A percentile compares a stretch with the other conserved stretches of the same genome.
Conservation (phyloP, 2,888 invertebrate species). For the Drosophila robusta region DNA sequence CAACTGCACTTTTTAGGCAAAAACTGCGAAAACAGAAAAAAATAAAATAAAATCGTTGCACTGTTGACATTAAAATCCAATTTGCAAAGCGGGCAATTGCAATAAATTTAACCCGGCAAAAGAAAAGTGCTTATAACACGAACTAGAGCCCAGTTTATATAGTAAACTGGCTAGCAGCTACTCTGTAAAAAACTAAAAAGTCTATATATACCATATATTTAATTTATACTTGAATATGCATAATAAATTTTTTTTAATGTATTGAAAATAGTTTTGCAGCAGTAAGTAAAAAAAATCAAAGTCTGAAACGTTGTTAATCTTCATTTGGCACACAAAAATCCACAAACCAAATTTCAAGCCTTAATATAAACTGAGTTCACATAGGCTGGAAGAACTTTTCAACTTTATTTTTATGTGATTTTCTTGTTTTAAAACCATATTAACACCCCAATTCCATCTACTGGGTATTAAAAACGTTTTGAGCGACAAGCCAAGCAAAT, state of each 20-base stretch:
- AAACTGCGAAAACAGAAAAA: background rate
- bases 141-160: too few relatives aligned
- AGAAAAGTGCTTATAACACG: conserved; percentile 12
- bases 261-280: too few relatives aligned
- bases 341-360: too few relatives aligned
- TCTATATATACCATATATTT: background rate
- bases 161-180: background rate
- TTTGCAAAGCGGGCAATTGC: conserved; percentile 36
- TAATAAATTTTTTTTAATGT: background rate
- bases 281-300: too few relatives aligned
- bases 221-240: background rate
- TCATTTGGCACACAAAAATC: too few relatives aligned
- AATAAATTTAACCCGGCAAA: conserved; percentile 44
- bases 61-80: conserved; percentile 65
- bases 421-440: too few relatives aligned
- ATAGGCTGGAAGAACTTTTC: too few relatives aligned
- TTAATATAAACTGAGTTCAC: too few relatives aligned
- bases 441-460: too few relatives aligned
- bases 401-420: background rate
- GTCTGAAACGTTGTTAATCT: too few relatives aligned
- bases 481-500: conserved; percentile 1
- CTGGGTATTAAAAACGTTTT: conserved; percentile 3
- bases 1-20: conserved; percentile 1
- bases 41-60: background rate
- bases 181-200: background rate